phyloP scores from a whole-genome alignment of 2,888 invertebrate species.

The Latheticus oryzae region DNA sequence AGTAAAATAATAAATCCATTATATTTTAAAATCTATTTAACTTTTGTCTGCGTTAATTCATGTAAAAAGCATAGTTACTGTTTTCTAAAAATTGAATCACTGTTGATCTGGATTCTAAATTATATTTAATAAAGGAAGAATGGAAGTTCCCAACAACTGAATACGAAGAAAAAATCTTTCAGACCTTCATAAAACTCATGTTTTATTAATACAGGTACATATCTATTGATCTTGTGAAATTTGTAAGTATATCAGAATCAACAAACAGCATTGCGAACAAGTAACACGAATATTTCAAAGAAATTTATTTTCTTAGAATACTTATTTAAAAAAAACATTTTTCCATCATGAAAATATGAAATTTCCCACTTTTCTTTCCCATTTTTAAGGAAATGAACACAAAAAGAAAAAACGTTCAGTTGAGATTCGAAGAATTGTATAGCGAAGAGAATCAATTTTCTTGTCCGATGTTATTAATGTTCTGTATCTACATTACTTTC shows the following conservation, averaged over 20 bases:
- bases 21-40: too few species aligned
- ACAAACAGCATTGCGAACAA: too few species aligned
- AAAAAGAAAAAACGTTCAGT: constrained; percentile 14
- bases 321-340: constrained; percentile 13
- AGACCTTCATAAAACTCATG: constrained; percentile 18
- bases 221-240: constrained; percentile 11
- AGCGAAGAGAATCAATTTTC: constrained; percentile 32
- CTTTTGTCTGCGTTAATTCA: too few species aligned
- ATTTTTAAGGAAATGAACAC: constrained; percentile 12
- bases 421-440: constrained; percentile 16
- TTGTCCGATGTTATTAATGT: constrained; percentile 32
- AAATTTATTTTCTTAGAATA: too few species aligned
- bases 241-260: constrained; percentile 5
- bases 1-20: too few species aligned
- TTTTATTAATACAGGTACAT: constrained; percentile 14
- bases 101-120: too few species aligned
- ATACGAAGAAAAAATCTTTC: too few species aligned
- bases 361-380: constrained; percentile 1
- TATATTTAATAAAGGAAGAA: too few species aligned
- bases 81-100: too few species aligned
- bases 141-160: too few species aligned
- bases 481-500: constrained; percentile 26
- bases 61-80: too few species aligned
- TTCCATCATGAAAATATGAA: constrained; percentile 6
- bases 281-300: too few species aligned